Evolutionary conservation across 1,140 invertebrate species (phyloP).

Genomic region (Drosophila fuyamai): DNA sequence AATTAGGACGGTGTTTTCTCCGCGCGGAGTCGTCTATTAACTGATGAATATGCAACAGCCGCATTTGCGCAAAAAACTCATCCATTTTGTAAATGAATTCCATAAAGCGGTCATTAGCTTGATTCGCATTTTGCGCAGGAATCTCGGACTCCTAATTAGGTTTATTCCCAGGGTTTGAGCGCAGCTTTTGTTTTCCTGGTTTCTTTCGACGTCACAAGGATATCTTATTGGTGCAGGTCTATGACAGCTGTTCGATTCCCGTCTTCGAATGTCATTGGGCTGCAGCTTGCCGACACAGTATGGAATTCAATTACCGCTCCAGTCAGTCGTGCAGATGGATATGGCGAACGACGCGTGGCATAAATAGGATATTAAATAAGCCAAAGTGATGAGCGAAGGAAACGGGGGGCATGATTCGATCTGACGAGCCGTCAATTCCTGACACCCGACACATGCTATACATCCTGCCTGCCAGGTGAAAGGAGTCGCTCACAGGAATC

Average conservation of each 20-base stretch:
- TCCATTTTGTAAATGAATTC: slow-evolving; percentile 28
- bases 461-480: slow-evolving; percentile 1
- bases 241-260: slow-evolving; percentile 7
- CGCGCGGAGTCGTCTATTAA: slow-evolving; percentile 12
- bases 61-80: not conserved
- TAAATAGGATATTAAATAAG: slow-evolving; percentile 75
- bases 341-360: slow-evolving; percentile 18
- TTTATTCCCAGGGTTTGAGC: not conserved
- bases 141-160: slow-evolving; percentile 19
- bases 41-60: slow-evolving; percentile 46
- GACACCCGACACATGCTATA: slow-evolving; percentile 25
- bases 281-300: slow-evolving; percentile 13
- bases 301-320: slow-evolving; percentile 45
- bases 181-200: not conserved
- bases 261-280: not conserved
- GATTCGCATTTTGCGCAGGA: not conserved
- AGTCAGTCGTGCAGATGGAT: slow-evolving; percentile 25
- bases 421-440: slow-evolving; percentile 56
- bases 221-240: not conserved
- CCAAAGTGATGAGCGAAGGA: slow-evolving; percentile 30
- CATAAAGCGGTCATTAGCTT: slow-evolving; percentile 26
- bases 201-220: not conserved
- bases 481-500: not conserved
- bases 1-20: slow-evolving; percentile 11
- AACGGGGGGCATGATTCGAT: slow-evolving; percentile 1